Conservation (phyloP, 2,113 vertebrate genomes). For the Neogobius melanostomus region DNA sequence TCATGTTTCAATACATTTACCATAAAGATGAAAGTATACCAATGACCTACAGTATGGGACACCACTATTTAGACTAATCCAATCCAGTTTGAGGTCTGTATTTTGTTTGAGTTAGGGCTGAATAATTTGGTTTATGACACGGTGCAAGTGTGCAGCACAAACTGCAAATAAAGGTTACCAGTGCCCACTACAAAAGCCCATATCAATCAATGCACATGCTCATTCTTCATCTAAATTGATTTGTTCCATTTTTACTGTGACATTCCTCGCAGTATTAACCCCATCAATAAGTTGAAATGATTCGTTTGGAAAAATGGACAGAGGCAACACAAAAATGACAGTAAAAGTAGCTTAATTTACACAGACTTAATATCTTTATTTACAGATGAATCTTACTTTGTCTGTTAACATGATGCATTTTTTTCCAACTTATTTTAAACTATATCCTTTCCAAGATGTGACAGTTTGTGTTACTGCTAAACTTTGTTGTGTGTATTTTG, state of each 20-base stretch:
- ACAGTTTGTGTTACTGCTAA: slow-evolving; percentile 81
- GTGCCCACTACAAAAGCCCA: neutral
- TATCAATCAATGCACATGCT: slow-evolving; percentile 61
- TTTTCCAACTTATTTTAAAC: slow-evolving; percentile 49
- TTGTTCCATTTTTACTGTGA: slow-evolving; percentile 31
- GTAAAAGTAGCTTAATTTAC: slow-evolving; percentile 84
- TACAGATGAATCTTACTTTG: slow-evolving; percentile 87
- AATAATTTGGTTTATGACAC: too few relatives aligned
- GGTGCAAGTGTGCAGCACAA: neutral
- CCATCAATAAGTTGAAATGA: neutral
- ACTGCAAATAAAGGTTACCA: neutral
- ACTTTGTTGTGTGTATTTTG: slow-evolving; percentile 61
- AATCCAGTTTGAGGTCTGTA: too few relatives aligned
- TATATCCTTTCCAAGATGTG: slow-evolving; percentile 80
- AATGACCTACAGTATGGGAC: too few relatives aligned
- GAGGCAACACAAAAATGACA: slow-evolving; percentile 27
- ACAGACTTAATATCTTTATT: slow-evolving; percentile 99
- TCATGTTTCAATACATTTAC: too few relatives aligned
- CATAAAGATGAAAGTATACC: too few relatives aligned
- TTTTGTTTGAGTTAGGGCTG: too few relatives aligned
- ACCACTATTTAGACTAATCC: too few relatives aligned
- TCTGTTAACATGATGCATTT: slow-evolving; percentile 61
- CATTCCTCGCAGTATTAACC: slow-evolving; percentile 27
- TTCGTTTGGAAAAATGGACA: neutral
- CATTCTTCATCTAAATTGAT: slow-evolving; percentile 42